These are phyloP conservation scores for Sceloporus undulatus DNA, from an alignment of 2,113 vertebrate genomes.

Conservation along the genomic window DNA sequence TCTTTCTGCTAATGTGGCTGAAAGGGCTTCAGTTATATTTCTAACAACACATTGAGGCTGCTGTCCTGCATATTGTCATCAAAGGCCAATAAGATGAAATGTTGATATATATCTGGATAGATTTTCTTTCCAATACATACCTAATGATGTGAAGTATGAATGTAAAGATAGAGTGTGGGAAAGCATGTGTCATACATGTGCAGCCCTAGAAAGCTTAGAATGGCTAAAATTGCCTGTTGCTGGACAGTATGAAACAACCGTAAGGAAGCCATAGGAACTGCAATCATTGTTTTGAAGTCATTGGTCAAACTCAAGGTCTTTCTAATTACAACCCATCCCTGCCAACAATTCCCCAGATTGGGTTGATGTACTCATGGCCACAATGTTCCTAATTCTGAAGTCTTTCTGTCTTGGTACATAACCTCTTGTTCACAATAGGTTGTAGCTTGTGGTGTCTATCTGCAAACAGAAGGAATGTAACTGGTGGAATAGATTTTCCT, in stretches of 20 bases:
- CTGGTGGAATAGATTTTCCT: neutral
- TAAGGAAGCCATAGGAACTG: neutral
- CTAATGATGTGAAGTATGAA: neutral
- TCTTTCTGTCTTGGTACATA: neutral
- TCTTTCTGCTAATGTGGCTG: neutral
- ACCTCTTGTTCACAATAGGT: neutral
- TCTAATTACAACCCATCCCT: neutral
- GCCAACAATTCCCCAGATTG: neutral
- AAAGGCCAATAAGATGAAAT: neutral
- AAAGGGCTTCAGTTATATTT: conserved; percentile 19
- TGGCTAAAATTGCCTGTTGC: neutral
- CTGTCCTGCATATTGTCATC: neutral
- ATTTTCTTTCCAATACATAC: neutral
- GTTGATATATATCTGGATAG: neutral
- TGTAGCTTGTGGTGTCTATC: no score
- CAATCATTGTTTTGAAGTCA: neutral
- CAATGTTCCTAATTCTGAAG: neutral
- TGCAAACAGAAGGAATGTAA: neutral
- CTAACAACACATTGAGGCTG: neutral
- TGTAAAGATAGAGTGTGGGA: neutral
- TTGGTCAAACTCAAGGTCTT: neutral
- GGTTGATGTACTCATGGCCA: neutral
- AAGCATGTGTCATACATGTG: neutral
- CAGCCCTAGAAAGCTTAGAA: neutral
- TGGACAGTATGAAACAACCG: neutral